phyloP scores from a whole-genome alignment of 2,888 invertebrate species.

The Seira ritae region DNA sequence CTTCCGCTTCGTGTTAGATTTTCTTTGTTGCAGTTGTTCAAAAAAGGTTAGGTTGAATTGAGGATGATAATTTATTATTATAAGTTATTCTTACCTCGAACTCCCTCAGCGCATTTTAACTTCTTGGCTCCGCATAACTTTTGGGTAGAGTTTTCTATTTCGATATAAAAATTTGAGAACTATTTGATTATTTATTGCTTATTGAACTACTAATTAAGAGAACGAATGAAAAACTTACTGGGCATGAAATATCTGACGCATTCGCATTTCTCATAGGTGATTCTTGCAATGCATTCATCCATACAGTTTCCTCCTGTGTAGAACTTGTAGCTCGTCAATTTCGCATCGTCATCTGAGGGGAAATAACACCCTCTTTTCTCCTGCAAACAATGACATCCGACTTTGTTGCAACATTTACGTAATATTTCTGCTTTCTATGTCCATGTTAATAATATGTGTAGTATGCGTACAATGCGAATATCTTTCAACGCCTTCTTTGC shows the following conservation, averaged over 20 bases:
- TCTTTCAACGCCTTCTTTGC: neutral
- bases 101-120: slow-evolving; percentile 44
- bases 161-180: neutral
- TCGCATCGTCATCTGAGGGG: slow-evolving; percentile 47
- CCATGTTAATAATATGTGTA: too few relatives aligned
- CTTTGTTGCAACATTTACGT: too few relatives aligned
- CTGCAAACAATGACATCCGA: slow-evolving; percentile 36
- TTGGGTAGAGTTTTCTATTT: neutral
- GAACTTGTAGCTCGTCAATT: slow-evolving; percentile 61
- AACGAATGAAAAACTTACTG: too few relatives aligned
- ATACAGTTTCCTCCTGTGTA: slow-evolving; percentile 69
- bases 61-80: too few relatives aligned
- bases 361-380: slow-evolving; percentile 68
- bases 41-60: too few relatives aligned
- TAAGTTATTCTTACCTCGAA: slow-evolving; percentile 52
- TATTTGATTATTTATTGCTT: too few relatives aligned
- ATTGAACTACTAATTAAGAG: too few relatives aligned
- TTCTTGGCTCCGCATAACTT: slow-evolving; percentile 48
- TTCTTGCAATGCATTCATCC: slow-evolving; percentile 69
- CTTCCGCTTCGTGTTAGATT: neutral
- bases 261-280: slow-evolving; percentile 79
- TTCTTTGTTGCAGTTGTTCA: too few relatives aligned
- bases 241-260: slow-evolving; percentile 56
- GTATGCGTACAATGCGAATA: neutral
- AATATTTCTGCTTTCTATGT: too few relatives aligned